Evolutionary conservation across 2,113 vertebrate genomes (phyloP).

Genomic region (Aegotheles bennettii): DNA sequence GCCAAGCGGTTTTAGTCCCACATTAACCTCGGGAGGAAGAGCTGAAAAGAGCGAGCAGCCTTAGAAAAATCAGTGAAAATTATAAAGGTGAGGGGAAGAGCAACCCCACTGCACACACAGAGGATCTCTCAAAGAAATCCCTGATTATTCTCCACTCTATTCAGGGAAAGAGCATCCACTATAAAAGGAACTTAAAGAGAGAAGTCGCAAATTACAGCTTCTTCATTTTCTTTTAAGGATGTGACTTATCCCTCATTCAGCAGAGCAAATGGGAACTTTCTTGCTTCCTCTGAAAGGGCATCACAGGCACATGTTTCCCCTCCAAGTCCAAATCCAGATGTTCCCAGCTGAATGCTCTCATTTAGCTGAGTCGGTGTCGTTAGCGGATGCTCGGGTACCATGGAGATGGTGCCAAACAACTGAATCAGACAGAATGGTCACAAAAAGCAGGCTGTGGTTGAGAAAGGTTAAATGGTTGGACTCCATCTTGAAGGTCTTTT

Average conservation of each 20-base stretch:
- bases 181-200: not conserved
- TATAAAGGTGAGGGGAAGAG: not conserved
- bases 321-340: not conserved
- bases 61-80: not conserved
- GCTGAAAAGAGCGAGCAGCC: not conserved
- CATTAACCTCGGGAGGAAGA: not conserved
- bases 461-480: not conserved
- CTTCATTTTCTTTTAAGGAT: not conserved
- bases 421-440: not conserved
- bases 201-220: not conserved
- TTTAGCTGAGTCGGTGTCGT: not conserved
- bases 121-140: not conserved
- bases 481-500: too few species aligned
- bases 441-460: not conserved
- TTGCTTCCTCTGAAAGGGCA: not conserved
- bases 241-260: not conserved
- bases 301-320: not conserved
- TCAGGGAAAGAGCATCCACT: not conserved
- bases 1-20: not conserved
- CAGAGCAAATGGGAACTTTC: not conserved
- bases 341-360: not conserved
- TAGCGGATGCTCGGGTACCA: not conserved
- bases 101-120: not conserved
- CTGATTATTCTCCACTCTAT: not conserved
- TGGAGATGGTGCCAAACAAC: conserved; percentile 17